Percentiles rank a stretch among this genome's conserved stretches.
These are phyloP conservation scores for Xiphophorus hellerii DNA, from an alignment of 2,113 vertebrate species.

Conservation along the genomic window DNA sequence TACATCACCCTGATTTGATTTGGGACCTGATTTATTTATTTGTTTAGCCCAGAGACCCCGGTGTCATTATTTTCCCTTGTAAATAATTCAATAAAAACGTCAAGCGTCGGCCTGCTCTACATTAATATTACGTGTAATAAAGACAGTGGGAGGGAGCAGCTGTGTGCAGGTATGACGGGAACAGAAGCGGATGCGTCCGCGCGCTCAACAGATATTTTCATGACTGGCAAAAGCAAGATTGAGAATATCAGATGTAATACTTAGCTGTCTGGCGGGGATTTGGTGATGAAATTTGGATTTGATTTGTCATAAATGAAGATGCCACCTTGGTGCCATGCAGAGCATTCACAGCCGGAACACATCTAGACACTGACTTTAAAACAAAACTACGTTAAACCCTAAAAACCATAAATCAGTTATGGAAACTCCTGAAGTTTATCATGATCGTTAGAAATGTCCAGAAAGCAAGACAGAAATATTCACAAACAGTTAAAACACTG, in stretches of 20 bases:
- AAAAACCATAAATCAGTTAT: background rate
- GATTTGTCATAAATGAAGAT: slow-evolving; percentile 1
- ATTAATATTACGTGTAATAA: slow-evolving; percentile 78
- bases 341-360: background rate
- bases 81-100: slow-evolving; percentile 83
- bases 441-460: background rate
- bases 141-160: slow-evolving; percentile 58
- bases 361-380: background rate
- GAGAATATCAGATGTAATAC: slow-evolving; percentile 19
- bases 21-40: slow-evolving; percentile 81
- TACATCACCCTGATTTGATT: slow-evolving; percentile 77
- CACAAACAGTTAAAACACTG: background rate
- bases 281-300: slow-evolving; percentile 16
- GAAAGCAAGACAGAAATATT: background rate
- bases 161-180: slow-evolving; percentile 46
- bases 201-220: slow-evolving; percentile 24
- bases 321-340: background rate
- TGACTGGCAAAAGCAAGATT: slow-evolving; percentile 34
- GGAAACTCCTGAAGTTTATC: background rate
- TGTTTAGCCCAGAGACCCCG: slow-evolving; percentile 72
- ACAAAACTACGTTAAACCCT: background rate
- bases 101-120: slow-evolving; percentile 59
- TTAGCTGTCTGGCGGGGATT: slow-evolving; percentile 24
- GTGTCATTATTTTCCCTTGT: slow-evolving; percentile 80
- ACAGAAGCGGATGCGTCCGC: slow-evolving; percentile 34